Conservation (phyloP, 2,113 vertebrate genomes). For the Melanerpes formicivorus region DNA sequence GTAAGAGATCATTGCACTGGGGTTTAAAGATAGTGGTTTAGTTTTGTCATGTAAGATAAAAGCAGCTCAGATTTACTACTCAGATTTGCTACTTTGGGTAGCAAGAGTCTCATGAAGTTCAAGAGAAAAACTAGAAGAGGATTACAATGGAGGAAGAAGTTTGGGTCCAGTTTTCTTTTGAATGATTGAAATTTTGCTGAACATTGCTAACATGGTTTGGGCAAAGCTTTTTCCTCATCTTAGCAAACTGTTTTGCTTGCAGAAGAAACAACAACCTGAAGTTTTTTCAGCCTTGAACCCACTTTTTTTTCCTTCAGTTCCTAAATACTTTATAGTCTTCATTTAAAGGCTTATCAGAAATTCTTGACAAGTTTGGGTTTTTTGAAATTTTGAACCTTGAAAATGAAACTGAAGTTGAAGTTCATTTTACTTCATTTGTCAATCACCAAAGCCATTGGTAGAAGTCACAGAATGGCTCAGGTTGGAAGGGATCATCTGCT, state of each 20-base stretch:
- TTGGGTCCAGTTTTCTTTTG: not conserved
- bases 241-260: not conserved
- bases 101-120: not conserved
- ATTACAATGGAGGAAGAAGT: not conserved
- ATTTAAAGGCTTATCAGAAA: not conserved
- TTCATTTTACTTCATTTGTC: not conserved
- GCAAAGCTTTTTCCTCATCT: not conserved
- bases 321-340: not conserved
- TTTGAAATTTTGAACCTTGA: not conserved
- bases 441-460: not conserved
- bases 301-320: not conserved
- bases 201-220: not conserved
- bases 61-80: not conserved
- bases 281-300: not conserved
- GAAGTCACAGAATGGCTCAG: not conserved
- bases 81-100: not conserved
- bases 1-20: not conserved
- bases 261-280: not conserved
- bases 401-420: not conserved
- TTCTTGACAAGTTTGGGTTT: not conserved
- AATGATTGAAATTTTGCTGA: not conserved
- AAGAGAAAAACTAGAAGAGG: not conserved
- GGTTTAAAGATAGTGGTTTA: not conserved
- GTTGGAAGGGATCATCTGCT: no score
- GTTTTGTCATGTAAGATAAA: not conserved